These are phyloP conservation scores for Heliconius himera DNA, from an alignment of 1,140 invertebrate species.

Conservation along the genomic window DNA sequence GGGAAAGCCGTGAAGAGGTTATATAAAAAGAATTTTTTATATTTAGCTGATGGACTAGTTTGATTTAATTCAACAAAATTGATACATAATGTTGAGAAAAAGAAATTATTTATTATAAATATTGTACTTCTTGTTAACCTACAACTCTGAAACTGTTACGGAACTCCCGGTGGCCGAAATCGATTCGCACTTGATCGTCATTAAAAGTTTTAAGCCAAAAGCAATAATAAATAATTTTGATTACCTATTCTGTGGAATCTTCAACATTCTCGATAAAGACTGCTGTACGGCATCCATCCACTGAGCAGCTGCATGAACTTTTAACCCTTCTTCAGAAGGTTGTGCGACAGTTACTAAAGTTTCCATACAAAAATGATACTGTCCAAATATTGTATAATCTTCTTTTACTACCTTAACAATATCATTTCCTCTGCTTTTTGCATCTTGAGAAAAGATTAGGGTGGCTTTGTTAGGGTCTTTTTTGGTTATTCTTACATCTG, in stretches of 20 bases:
- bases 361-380: conserved; percentile 79
- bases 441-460: conserved; percentile 29
- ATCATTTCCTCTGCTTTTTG: conserved; percentile 57
- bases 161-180: too few species aligned
- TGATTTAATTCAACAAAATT: too few species aligned
- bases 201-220: too few species aligned
- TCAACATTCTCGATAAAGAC: conserved; percentile 80
- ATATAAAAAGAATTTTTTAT: too few species aligned
- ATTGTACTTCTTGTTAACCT: too few species aligned
- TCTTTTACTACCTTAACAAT: conserved; percentile 68
- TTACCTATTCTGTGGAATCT: conserved; percentile 68
- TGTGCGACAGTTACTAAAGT: conserved; percentile 83
- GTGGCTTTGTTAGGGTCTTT: conserved; percentile 44
- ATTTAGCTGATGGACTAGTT: too few species aligned
- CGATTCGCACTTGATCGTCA: too few species aligned
- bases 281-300: conserved; percentile 83
- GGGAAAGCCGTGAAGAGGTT: too few species aligned
- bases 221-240: background rate
- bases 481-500: conserved; percentile 55
- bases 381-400: conserved; percentile 54
- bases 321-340: conserved; percentile 84
- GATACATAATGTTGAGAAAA: too few species aligned
- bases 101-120: too few species aligned
- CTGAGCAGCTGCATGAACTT: conserved; percentile 82
- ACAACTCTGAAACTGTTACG: too few species aligned